Evolutionary conservation across 2,888 invertebrate genomes (phyloP).

Genomic region (Pediacus dermestoides): DNA sequence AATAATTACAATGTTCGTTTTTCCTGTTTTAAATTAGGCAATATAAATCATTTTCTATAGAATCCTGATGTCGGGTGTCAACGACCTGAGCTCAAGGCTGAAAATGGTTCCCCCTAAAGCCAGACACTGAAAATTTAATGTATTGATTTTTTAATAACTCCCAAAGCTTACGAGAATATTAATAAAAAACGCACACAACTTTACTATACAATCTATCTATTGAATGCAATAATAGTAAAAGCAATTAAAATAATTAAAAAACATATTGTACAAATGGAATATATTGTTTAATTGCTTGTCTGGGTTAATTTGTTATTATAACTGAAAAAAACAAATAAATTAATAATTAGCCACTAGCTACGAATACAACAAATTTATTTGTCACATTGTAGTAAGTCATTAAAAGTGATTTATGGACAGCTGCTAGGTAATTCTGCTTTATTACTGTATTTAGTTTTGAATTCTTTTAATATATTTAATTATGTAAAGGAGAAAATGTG

Average conservation of each 20-base stretch:
- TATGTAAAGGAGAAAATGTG: slow-evolving; percentile 2
- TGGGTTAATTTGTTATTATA: no score
- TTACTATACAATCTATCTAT: not conserved
- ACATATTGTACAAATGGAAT: no score
- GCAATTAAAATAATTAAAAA: slow-evolving; percentile 1
- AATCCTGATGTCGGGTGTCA: slow-evolving; percentile 22
- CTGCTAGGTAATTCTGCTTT: slow-evolving; percentile 14
- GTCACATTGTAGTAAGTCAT: slow-evolving; percentile 27
- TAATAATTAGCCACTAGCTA: slow-evolving; percentile 7
- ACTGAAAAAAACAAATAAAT: not conserved
- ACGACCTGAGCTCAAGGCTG: slow-evolving; percentile 34
- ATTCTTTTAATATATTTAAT: slow-evolving; percentile 1
- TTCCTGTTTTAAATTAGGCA: slow-evolving; percentile 36
- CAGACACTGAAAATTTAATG: slow-evolving; percentile 29
- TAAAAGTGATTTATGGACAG: slow-evolving; percentile 29
- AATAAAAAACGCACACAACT: not conserved
- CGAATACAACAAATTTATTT: slow-evolving; percentile 28
- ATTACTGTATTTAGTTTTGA: not conserved
- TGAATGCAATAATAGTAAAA: not conserved
- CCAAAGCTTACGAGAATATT: slow-evolving; percentile 3
- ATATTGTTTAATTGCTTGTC: no score
- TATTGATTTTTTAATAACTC: slow-evolving; percentile 36
- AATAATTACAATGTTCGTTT: slow-evolving; percentile 30
- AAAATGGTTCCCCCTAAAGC: slow-evolving; percentile 20
- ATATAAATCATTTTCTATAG: slow-evolving; percentile 34